Evolutionary conservation across 2,113 vertebrate species (phyloP).

Genomic region (Eulacestoma nigropectus): DNA sequence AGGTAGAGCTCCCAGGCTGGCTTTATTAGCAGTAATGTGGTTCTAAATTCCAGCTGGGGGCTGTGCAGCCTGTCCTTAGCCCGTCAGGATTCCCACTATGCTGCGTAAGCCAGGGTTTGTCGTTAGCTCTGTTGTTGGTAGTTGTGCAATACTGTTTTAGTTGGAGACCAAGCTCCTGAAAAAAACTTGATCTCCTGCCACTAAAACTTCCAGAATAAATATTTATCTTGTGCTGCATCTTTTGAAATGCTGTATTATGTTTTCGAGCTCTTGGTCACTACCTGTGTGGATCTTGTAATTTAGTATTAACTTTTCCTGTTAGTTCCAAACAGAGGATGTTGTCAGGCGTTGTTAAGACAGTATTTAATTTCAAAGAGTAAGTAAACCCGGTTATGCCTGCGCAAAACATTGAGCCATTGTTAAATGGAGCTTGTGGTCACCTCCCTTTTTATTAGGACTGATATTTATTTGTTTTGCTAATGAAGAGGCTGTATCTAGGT

Average conservation of each 20-base stretch:
- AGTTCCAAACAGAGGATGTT: neutral
- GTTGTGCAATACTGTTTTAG: conserved; percentile 51
- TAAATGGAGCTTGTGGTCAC: neutral
- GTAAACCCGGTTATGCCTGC: neutral
- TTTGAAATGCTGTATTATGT: conserved; percentile 41
- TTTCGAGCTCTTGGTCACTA: conserved; percentile 33
- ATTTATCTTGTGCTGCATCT: conserved; percentile 10
- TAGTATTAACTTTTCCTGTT: neutral
- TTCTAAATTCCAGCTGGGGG: neutral
- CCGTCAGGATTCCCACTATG: conserved; percentile 33
- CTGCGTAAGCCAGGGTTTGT: conserved; percentile 29
- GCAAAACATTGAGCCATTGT: neutral
- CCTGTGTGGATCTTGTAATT: neutral
- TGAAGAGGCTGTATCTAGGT: neutral
- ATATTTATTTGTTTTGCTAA: neutral
- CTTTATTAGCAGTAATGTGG: neutral
- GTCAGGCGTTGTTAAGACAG: neutral
- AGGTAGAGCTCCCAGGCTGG: neutral
- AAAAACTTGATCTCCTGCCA: conserved; percentile 20
- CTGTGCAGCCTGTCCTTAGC: neutral
- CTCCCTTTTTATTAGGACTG: neutral
- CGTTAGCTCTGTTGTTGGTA: neutral
- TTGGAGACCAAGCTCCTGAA: conserved; percentile 54
- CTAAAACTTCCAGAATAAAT: conserved; percentile 50
- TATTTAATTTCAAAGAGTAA: neutral